Evolutionary conservation across 2,113 vertebrate genomes (phyloP).

Genomic region (Macaca mulatta): DNA sequence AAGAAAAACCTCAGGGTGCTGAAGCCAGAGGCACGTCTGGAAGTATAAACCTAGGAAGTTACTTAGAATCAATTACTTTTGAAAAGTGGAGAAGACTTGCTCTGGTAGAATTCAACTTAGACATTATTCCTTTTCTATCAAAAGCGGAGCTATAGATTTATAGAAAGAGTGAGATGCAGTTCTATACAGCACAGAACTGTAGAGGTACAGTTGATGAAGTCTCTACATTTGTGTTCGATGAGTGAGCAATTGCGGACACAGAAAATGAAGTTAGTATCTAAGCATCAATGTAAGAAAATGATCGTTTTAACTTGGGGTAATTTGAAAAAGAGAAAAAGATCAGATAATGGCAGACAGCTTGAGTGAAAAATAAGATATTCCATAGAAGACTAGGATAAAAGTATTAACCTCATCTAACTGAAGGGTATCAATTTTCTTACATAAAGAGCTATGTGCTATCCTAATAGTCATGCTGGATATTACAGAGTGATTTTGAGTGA

Average conservation of each 20-base stretch:
- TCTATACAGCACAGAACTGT: not conserved
- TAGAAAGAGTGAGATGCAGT: not conserved
- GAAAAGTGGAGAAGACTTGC: not conserved
- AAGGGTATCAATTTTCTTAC: not conserved
- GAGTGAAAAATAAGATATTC: not conserved
- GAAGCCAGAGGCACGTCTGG: not conserved
- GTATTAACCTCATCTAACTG: not conserved
- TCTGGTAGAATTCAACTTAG: not conserved
- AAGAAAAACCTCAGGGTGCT: not conserved
- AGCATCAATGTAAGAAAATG: not conserved
- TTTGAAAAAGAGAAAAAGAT: not conserved
- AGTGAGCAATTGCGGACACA: not conserved
- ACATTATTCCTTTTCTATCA: not conserved
- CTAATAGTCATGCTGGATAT: not conserved
- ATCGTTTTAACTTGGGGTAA: not conserved
- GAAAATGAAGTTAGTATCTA: not conserved
- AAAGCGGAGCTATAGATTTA: not conserved
- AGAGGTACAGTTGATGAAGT: not conserved
- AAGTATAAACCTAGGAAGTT: not conserved
- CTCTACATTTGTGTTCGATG: not conserved
- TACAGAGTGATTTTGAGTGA: not conserved
- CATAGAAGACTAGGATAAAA: not conserved
- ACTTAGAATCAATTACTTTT: not conserved
- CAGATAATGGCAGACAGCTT: not conserved
- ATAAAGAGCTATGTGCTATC: not conserved